phyloP scores from a whole-genome alignment of 2,113 vertebrate species.

The Seriola aureovittata region DNA sequence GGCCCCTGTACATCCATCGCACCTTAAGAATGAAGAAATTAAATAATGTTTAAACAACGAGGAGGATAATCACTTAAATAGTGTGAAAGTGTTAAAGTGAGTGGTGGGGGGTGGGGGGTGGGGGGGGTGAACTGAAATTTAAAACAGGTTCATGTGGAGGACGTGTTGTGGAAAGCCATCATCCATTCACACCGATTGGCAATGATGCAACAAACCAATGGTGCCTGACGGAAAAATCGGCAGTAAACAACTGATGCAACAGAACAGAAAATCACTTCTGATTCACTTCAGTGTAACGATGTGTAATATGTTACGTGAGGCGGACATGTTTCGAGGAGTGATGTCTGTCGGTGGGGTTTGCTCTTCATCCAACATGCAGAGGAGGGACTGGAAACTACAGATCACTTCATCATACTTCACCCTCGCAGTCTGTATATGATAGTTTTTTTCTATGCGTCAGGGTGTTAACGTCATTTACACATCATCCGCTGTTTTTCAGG shows the following conservation, averaged over 20 bases:
- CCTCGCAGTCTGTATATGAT: background rate
- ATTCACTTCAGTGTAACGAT: slow-evolving; percentile 81
- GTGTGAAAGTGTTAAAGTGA: background rate
- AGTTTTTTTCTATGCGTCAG: background rate
- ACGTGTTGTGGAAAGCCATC: slow-evolving; percentile 63
- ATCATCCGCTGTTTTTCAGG: background rate
- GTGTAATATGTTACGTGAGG: slow-evolving; percentile 78
- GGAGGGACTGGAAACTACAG: background rate
- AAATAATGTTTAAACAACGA: slow-evolving; percentile 11
- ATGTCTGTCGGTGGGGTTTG: background rate
- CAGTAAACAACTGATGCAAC: slow-evolving; percentile 90
- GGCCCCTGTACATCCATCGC: slow-evolving; percentile 26
- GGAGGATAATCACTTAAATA: background rate
- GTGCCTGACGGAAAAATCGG: slow-evolving; percentile 82
- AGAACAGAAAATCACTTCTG: slow-evolving; percentile 77
- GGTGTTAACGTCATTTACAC: background rate
- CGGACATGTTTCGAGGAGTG: slow-evolving; percentile 23
- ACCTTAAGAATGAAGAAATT: slow-evolving; percentile 3
- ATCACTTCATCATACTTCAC: background rate
- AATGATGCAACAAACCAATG: slow-evolving; percentile 84
- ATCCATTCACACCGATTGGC: slow-evolving; percentile 77
- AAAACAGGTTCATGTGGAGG: slow-evolving; percentile 14
- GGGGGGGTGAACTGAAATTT: background rate
- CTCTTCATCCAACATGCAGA: background rate
- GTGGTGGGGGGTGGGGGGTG: background rate